These are phyloP conservation scores for Drosophila buzzatii DNA, from an alignment of 2,888 invertebrate genomes.

Conservation along the genomic window DNA sequence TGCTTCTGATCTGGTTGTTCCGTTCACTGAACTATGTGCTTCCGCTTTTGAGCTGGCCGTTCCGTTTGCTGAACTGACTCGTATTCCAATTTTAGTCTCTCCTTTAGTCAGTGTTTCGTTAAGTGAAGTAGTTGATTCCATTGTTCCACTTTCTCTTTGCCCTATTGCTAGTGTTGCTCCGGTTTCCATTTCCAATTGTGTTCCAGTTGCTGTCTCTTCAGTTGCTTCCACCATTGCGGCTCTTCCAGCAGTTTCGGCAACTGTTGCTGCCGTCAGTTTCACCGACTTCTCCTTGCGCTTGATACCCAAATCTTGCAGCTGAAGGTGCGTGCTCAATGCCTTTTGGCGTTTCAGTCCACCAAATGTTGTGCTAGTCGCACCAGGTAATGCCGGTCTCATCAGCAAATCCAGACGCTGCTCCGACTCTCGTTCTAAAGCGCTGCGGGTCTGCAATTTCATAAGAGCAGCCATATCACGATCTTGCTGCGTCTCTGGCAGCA, in stretches of 20 bases:
- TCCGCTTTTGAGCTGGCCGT: not conserved
- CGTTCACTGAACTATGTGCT: not conserved
- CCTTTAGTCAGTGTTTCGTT: not conserved
- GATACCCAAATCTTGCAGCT: constrained; percentile 82
- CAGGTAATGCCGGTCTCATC: constrained; percentile 87
- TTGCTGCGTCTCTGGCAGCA: constrained; percentile 92
- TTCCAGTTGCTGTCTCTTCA: not conserved
- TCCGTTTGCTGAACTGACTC: not conserved
- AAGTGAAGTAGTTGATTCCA: not conserved
- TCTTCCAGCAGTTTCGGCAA: not conserved
- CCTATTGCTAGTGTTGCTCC: not conserved
- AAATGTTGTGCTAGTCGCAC: constrained; percentile 86
- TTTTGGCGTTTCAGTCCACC: constrained; percentile 87
- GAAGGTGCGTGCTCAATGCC: constrained; percentile 83
- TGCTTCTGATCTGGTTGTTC: not conserved
- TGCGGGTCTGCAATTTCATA: constrained; percentile 89
- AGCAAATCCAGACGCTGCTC: constrained; percentile 86
- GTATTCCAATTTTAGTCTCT: not conserved
- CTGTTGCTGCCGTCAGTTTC: not conserved
- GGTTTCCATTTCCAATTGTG: too few species aligned
- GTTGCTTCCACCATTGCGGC: not conserved
- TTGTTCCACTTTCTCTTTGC: not conserved
- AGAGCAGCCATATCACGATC: constrained; percentile 93
- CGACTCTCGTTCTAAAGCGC: constrained; percentile 87
- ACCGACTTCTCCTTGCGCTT: constrained; percentile 60